These are phyloP conservation scores for Progne subis DNA, from an alignment of 2,113 vertebrate species.

Conservation along the genomic window DNA sequence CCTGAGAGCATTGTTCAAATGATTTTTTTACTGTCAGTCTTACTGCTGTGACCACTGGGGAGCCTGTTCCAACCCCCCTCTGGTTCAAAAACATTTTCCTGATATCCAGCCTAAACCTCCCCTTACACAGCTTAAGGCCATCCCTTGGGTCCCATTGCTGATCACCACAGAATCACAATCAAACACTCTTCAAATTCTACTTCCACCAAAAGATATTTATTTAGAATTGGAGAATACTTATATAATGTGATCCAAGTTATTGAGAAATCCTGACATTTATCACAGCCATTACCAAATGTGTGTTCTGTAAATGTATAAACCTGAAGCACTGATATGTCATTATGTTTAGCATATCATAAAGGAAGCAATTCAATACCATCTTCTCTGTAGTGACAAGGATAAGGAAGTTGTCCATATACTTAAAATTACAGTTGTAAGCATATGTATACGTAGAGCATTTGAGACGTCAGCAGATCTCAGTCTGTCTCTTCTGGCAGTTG, in stretches of 20 bases:
- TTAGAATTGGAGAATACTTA: background rate
- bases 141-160: fast-evolving
- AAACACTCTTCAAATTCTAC: background rate
- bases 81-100: background rate
- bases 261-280: background rate
- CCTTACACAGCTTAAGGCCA: background rate
- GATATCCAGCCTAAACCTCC: background rate
- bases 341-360: background rate
- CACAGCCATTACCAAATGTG: background rate
- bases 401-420: background rate
- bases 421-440: background rate
- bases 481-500: background rate
- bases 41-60: background rate
- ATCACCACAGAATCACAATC: background rate
- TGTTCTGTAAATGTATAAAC: background rate
- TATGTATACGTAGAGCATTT: background rate
- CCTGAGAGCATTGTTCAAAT: background rate
- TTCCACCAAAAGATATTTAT: background rate
- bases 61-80: background rate
- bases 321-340: background rate
- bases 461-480: background rate
- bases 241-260: background rate
- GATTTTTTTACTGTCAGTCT: background rate
- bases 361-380: background rate
- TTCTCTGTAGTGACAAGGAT: background rate